Evolutionary conservation across 2,888 invertebrate species (phyloP).

Genomic region (Scaptomyza tumidula): DNA sequence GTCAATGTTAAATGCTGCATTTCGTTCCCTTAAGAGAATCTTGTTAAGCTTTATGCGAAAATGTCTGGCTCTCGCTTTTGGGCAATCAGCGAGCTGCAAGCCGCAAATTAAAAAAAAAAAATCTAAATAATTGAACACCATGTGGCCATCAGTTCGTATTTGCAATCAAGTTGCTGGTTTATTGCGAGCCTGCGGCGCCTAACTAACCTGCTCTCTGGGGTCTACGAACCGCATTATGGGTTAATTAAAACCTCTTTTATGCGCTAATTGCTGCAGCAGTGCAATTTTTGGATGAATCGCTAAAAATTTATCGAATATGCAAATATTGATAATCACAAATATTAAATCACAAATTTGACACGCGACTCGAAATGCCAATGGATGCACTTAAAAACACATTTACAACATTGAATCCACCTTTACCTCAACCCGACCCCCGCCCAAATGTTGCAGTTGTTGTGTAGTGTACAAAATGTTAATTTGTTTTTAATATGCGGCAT

Average conservation of each 20-base stretch:
- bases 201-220: constrained; percentile 58
- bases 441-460: constrained; percentile 12
- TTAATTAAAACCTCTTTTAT: constrained; percentile 77
- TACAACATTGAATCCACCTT: constrained; percentile 14
- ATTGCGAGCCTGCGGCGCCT: constrained; percentile 15
- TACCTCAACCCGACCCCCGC: background rate
- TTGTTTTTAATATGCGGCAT: constrained; percentile 72
- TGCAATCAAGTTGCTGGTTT: constrained; percentile 22
- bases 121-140: constrained; percentile 35
- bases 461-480: constrained; percentile 64
- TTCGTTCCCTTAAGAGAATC: background rate
- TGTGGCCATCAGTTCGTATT: constrained; percentile 30
- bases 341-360: constrained; percentile 43
- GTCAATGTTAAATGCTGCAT: constrained; percentile 49
- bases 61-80: constrained; percentile 8
- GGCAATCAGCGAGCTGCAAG: constrained; percentile 20
- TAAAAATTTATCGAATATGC: constrained; percentile 37
- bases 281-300: constrained; percentile 37
- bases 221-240: constrained; percentile 62
- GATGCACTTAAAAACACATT: constrained; percentile 63
- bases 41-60: constrained; percentile 26
- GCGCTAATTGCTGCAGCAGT: constrained; percentile 47
- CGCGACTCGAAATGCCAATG: constrained; percentile 49
- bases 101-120: constrained; percentile 28
- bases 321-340: constrained; percentile 24